Percentiles rank a stretch among this genome's conserved stretches.
phyloP scores from a whole-genome alignment of 2,113 vertebrate genomes.

The Cheirogaleus medius region DNA sequence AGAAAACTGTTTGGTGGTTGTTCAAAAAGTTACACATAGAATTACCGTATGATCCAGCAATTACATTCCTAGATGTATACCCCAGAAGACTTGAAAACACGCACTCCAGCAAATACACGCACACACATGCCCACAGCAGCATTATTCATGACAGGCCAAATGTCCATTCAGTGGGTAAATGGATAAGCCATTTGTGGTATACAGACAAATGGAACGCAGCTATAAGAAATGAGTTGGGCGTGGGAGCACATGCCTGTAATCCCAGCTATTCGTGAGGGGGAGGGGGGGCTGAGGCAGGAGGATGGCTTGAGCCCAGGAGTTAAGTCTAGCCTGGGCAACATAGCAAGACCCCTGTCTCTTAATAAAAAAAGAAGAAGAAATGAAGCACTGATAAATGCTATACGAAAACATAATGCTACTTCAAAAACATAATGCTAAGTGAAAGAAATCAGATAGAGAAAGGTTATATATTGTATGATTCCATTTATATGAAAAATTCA shows the following conservation, averaged over 20 bases:
- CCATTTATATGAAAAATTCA: neutral
- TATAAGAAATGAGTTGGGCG: neutral
- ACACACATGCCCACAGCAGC: neutral
- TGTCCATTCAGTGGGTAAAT: neutral
- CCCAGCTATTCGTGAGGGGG: neutral
- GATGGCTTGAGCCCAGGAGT: neutral
- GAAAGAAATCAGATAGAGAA: neutral
- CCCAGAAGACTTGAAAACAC: neutral
- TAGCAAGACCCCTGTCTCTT: neutral
- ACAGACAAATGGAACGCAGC: neutral
- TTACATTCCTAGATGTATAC: neutral
- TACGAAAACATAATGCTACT: neutral
- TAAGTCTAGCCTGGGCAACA: neutral
- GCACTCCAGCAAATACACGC: neutral
- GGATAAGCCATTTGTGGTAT: neutral
- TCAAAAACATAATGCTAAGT: neutral
- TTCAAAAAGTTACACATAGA: neutral
- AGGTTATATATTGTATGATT: neutral
- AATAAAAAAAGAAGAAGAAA: neutral
- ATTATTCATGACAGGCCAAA: neutral
- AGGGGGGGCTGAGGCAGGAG: neutral
- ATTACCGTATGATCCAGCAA: neutral
- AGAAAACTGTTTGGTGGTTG: neutral
- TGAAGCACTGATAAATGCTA: neutral
- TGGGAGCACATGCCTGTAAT: neutral